Evolutionary conservation across 2,797 vertebrate genomes (phyloP).

Genomic region (Enteromius afrohamiltoni): DNA sequence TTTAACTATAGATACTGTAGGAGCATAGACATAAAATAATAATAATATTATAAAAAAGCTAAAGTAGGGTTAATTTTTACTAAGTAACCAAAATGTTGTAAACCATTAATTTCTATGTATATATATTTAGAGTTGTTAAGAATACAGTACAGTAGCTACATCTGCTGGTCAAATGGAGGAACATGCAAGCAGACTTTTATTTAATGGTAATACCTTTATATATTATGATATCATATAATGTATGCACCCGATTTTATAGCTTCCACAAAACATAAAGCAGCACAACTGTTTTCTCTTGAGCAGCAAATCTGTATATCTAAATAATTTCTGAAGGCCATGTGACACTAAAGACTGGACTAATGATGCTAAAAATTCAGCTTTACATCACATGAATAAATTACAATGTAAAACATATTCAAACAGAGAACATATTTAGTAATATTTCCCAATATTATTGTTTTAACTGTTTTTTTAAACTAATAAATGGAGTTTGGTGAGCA

Average conservation of each 20-base stretch:
- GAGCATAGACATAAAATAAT: neutral
- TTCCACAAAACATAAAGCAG: neutral
- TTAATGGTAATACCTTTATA: neutral
- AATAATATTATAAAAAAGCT: neutral
- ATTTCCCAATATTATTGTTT: neutral
- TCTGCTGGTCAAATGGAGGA: constrained; percentile 26
- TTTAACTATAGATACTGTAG: neutral
- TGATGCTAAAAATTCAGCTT: neutral
- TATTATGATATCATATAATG: neutral
- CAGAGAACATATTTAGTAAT: neutral
- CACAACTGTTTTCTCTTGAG: neutral
- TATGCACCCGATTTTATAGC: neutral
- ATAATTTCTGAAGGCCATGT: neutral
- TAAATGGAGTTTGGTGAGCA: neutral
- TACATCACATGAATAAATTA: neutral
- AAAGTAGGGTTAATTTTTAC: neutral
- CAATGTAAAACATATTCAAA: neutral
- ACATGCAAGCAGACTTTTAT: neutral
- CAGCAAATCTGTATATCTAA: neutral
- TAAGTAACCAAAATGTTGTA: neutral
- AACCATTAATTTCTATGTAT: neutral
- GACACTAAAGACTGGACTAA: neutral
- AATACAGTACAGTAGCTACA: constrained; percentile 9
- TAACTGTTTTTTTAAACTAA: neutral
- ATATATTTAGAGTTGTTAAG: neutral